Base-by-base conservation (phyloP, 2,113 vertebrate genomes). In the Mustela lutreola region DNA sequence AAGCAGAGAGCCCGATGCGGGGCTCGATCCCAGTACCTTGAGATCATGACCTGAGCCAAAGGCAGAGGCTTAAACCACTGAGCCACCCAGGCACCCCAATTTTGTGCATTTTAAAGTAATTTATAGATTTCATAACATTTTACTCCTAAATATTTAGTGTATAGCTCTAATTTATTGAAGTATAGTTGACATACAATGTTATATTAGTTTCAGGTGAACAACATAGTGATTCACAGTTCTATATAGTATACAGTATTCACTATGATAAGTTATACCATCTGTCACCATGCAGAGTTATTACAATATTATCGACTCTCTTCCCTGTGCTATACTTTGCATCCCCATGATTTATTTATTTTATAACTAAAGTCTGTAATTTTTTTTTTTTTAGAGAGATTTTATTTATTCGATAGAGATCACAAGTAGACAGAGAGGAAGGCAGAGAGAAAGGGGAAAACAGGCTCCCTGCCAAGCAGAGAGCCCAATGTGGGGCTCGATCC, bases 71-170 rank as follows among this genome's bases (percentile, higher is more conserved):
- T 48, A 48, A 48, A 10, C 45, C 45, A 48, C 45, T 48, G 45
- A 48, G 45, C 45, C 45, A 48, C 10, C 10, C 45, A 48, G 45
- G 45, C 45, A 48, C 45, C 45, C 45, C 45, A 53, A 71, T 76
- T 81, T 80, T 88, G 4, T 71, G 4, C 60, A 81, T 82, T 91
- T 78, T 65, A 83, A 95, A 95, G 53, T 75, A 88, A 96, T 73
- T 73, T 9, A 76, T 7, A 76, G 24, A 58, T 50, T 24, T 83
- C 2, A 28, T 26, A 70, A 36, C 22, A 21, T 80, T 86, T 89
- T 88, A 82, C 11, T 83, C 31, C 11, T 81, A 45, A 70, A 75
- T 67, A 79, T 82, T 94, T 93, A 82, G 22, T 65, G 4, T 58
- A 63, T 78, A 56, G 33, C 16, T 31, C 28, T 80, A 62, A 31